Base-by-base conservation (phyloP, 1,140 invertebrate genomes). In the Homalodisca vitripennis region DNA sequence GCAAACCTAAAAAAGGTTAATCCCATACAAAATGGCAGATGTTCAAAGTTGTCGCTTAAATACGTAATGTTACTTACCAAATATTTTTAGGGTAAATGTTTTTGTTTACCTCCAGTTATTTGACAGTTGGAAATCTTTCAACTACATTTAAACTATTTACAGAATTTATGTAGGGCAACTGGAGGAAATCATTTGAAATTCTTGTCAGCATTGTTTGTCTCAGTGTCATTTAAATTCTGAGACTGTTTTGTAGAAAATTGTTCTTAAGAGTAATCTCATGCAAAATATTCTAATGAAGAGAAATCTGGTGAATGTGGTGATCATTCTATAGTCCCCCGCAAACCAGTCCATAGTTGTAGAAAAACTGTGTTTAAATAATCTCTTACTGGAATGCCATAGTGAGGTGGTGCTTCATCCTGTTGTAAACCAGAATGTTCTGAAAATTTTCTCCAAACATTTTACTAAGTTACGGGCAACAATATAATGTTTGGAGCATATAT, bases 61-160 rank as follows among this genome's bases (percentile, higher is more conserved):
- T 51, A 51, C 3, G 22, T 20, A 51, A 3, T 14, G 17, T 51
- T 51, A 51, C 34, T 41, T 41, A 41, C 34, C 34, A 41, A 51
- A n/a, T n/a, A n/a, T n/a, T n/a, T n/a, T n/a, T n/a, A n/a, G n/a
- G n/a, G n/a, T n/a, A n/a, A n/a, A n/a, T n/a, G 22, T 3, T 14
- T 51, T 51, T 51, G 48, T 51, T 51, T 3, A 51, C 48, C n/a
- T 51, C n/a, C 48, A 22, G 48, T 51, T 51, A 10, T 51, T 51
- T 51, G 48, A 51, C n/a, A 51, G 6, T 51, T 51, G 48, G 48
- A 51, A 51, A 51, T n/a, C n/a, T n/a, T n/a, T n/a, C 14, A 51
- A 14, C 14, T 22, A 51, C 3, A 51, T 51, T 20, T 20, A 51
- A 51, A 51, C 48, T 51, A 51, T 51, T 20, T 20, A 51, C 22